Base-by-base conservation (phyloP, 2,888 invertebrate genomes). In the Idaea aversata region DNA sequence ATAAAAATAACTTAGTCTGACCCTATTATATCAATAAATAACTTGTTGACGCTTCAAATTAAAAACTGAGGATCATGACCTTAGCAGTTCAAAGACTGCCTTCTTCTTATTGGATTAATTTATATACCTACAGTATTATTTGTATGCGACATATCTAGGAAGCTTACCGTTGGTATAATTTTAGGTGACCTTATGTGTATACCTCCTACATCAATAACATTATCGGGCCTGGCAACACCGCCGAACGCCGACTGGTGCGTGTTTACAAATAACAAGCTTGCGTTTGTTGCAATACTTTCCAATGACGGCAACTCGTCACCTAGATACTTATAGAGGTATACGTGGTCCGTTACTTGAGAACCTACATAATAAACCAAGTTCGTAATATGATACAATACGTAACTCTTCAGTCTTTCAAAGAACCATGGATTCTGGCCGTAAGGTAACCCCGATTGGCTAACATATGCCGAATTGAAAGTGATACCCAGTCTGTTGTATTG, bases 161-260 rank as follows among this genome's bases (percentile, higher is more conserved):
- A 62, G 38, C 25, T 34, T 74, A 93, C 94, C 72, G 87, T 80
- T 0, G 95, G 93, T 65, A 96, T 81, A 59, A 90, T 77, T 75
- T 93, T 91, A 0, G 88, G 80, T 2, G 89, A 85, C 67, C 87
- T 86, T 15, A 95, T 89, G 72, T 95, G 95, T 71, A 95, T 90
- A n/a, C 95, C 96, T 57, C 95, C 95, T 62, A 95, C 91, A 83
- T 95, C 95, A 65, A 96, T 88, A 15, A 95, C 90, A 74, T 94
- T 94, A 47, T 94, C 94, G 0, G 94, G 85, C 57, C 91, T 84
- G 15, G 94, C 94, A 67, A 93, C 87, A 64, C 94, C 93, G 15
- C 95, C 94, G 73, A 94, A 93, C 34, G 95, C 80, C 0, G 95
- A 94, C 75, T 94, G 94, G 81, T 96, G 96, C 36, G 95, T 94